A percentile compares a stretch with the other conserved stretches of the same genome.
Evolutionary conservation across 2,888 invertebrate species (phyloP).

Genomic region (Resseliella maxima): DNA sequence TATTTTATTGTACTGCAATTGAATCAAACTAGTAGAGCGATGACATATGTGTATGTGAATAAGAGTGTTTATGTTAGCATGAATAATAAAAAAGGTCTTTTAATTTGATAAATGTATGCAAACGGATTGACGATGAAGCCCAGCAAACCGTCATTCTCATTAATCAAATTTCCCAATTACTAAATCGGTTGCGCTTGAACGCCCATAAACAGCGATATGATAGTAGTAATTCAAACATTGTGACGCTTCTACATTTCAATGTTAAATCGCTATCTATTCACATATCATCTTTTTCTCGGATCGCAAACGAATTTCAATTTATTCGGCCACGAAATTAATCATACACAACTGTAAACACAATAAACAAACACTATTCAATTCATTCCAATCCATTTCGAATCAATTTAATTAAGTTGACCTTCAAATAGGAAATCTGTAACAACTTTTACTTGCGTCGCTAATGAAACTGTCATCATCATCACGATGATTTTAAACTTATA

Average conservation of each 20-base stretch:
- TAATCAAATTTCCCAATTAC: conserved; percentile 45
- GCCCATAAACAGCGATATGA: not conserved
- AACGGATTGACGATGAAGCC: not conserved
- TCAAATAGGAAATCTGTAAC: conserved; percentile 21
- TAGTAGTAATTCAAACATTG: no score
- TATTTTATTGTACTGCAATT: no score
- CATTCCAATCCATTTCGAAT: no score
- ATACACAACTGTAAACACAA: not conserved
- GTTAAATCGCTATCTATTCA: no score
- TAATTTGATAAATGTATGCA: not conserved
- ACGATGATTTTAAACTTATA: not conserved
- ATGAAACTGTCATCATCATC: no score
- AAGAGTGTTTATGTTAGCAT: no score
- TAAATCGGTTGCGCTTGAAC: not conserved
- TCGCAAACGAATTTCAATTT: not conserved
- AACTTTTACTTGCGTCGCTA: not conserved
- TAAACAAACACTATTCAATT: not conserved
- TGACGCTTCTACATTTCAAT: no score
- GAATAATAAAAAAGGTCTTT: not conserved
- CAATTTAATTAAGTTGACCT: conserved; percentile 15
- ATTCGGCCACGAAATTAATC: not conserved
- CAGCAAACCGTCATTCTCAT: not conserved
- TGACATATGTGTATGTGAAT: no score
- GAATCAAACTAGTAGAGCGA: no score
- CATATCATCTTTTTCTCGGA: no score